Conservation (phyloP, 2,888 invertebrate species). For the Lepidonotus clava region DNA sequence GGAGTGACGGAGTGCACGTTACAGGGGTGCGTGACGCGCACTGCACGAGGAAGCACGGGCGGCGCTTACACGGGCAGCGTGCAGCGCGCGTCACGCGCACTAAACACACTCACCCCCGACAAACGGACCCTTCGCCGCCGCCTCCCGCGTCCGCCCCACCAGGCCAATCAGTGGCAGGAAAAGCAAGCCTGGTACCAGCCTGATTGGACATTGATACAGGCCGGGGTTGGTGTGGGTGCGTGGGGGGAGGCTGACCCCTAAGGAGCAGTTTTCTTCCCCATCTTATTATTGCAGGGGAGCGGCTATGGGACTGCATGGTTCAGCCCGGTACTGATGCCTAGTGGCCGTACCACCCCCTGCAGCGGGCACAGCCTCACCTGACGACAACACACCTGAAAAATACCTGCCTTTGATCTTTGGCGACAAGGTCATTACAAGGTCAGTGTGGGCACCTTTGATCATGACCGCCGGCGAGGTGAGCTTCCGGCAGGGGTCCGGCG, state of each 20-base stretch:
- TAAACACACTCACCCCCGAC: neutral
- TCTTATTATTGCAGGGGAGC: too few relatives aligned
- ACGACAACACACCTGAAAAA: neutral
- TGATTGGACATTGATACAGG: too few relatives aligned
- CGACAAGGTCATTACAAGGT: constrained; percentile 36
- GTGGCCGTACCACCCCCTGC: neutral
- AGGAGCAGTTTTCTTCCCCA: too few relatives aligned
- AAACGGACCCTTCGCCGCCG: neutral
- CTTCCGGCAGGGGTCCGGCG: neutral
- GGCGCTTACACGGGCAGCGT: neutral
- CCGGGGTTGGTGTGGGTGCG: too few relatives aligned
- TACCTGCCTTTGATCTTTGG: neutral
- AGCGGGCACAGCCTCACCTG: neutral
- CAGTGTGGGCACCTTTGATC: neutral
- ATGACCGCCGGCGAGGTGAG: neutral
- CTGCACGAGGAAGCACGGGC: neutral
- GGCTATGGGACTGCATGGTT: too few relatives aligned
- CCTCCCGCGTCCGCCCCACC: too few relatives aligned
- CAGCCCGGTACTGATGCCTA: too few relatives aligned
- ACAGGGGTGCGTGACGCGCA: neutral
- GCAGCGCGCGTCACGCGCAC: neutral
- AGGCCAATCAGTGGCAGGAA: too few relatives aligned
- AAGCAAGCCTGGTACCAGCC: too few relatives aligned
- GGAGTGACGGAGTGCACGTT: neutral
- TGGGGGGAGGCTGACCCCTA: too few relatives aligned